Evolutionary conservation across 2,888 invertebrate species (phyloP).

Genomic region (Tiphia femorata): DNA sequence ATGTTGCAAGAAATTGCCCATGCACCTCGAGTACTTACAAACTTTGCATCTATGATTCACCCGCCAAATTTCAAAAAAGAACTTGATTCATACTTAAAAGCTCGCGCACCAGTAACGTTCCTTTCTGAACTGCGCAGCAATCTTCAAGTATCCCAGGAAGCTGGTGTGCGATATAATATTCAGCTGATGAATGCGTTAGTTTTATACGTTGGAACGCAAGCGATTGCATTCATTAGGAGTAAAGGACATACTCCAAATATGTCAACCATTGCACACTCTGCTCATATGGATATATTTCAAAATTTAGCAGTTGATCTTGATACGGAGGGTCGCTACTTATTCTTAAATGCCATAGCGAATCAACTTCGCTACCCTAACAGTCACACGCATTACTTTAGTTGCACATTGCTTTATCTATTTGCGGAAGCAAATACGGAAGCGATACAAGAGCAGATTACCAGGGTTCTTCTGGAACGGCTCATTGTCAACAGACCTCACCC

Average conservation of each 20-base stretch:
- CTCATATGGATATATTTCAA: constrained; percentile 99
- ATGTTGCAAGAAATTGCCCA: constrained; percentile 89
- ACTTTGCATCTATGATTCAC: constrained; percentile 88
- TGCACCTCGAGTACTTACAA: constrained; percentile 90
- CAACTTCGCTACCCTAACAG: constrained; percentile 99
- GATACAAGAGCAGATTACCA: constrained; percentile 97
- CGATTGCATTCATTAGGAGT: constrained; percentile 90
- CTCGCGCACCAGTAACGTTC: constrained; percentile 94
- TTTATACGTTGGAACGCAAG: constrained; percentile 97
- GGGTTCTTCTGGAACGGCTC: constrained; percentile 94
- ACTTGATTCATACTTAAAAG: constrained; percentile 95
- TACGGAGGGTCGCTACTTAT: constrained; percentile 97
- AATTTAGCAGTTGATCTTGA: constrained; percentile 98
- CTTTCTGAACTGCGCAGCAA: constrained; percentile 92
- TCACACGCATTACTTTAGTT: constrained; percentile 99
- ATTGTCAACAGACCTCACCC: constrained; percentile 99
- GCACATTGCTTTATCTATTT: constrained; percentile 96
- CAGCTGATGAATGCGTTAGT: constrained; percentile 97
- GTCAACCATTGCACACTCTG: constrained; percentile 97
- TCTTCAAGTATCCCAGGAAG: constrained; percentile 85
- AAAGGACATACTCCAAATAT: constrained; percentile 95
- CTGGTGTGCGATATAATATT: constrained; percentile 94
- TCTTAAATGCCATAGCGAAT: constrained; percentile 98
- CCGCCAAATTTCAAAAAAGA: constrained; percentile 93
- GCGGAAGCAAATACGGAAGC: constrained; percentile 97